Evolutionary conservation across 2,113 vertebrate genomes (phyloP).

Genomic region (Pleuronectes platessa): DNA sequence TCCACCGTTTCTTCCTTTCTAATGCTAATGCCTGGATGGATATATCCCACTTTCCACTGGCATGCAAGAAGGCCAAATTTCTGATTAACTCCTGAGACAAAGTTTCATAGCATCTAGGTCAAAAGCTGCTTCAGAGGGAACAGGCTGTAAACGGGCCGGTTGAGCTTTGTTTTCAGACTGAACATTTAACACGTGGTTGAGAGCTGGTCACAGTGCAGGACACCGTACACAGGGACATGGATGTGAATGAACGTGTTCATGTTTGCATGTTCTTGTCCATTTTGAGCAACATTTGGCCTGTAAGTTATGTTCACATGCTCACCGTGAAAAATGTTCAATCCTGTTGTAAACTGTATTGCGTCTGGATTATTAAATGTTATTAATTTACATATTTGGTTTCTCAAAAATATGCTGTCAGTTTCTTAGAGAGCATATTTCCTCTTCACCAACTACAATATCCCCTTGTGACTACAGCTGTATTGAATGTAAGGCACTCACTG

Average conservation of each 20-base stretch:
- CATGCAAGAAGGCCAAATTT: constrained; percentile 69
- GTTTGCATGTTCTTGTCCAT: neutral
- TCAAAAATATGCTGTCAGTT: too few species aligned
- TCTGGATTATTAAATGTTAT: too few species aligned
- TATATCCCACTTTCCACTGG: constrained; percentile 72
- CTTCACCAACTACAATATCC: too few species aligned
- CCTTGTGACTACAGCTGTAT: too few species aligned
- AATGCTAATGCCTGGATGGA: constrained; percentile 80
- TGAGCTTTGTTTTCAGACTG: constrained; percentile 48
- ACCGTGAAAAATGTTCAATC: neutral
- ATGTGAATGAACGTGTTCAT: neutral
- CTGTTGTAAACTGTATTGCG: neutral
- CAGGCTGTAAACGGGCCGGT: neutral
- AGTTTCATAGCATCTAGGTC: constrained; percentile 77
- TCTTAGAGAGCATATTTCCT: too few species aligned
- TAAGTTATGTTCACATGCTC: neutral
- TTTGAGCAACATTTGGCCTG: neutral
- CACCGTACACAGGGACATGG: neutral
- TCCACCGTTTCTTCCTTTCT: constrained; percentile 75
- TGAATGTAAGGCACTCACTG: too few species aligned
- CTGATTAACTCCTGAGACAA: constrained; percentile 76
- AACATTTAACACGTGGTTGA: constrained; percentile 22
- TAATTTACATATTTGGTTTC: too few species aligned
- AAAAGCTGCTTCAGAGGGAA: constrained; percentile 56
- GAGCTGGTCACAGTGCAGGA: constrained; percentile 20